Base-by-base conservation (phyloP, 1,140 invertebrate species). In the Drosophila tani region DNA sequence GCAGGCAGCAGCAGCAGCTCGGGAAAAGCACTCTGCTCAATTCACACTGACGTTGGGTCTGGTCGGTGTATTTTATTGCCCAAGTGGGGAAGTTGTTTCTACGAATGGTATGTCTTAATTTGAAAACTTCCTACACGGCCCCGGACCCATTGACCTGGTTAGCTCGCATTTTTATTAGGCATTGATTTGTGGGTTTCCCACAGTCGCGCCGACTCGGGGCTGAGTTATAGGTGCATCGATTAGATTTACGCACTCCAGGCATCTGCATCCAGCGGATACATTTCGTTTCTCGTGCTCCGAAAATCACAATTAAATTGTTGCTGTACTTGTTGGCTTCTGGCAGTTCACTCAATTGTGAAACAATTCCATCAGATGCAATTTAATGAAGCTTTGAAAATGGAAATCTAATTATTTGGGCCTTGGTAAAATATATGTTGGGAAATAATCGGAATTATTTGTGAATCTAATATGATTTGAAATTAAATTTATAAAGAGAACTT, bases 171-270 rank as follows among this genome's bases (percentile, higher is more conserved):
- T 73, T 38, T 73, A 49, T 58, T 71, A 40, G 66, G n/a, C 51
- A 71, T 49, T 50, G 69, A 73, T 73, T 50, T 70, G 51, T 71
- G 29, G 29, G 9, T 50, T 73, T 73, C 67, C 53, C 67, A 73
- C 69, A 73, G 43, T 35, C 8, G 15, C 21, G 5, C 19, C 19
- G 14, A 8, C 11, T 9, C 3, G 32, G 51, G 47, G 21, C 49
- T 68, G 40, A 68, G 40, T 46, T 67, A 70, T 70, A 32, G 47
- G 38, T 70, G 63, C 63, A 55, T 19, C n/a, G 32, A 35, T 40
- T 49, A 21, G 21, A 51, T 24, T 69, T 51, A 68, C 35, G 15
- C 35, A 51, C 58, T 27, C 7, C 3, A 24, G 24, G 27, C 57
- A 32, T 14, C 35, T 51, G 47, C 32, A 63, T 63, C 59, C 8